These are phyloP conservation scores for Heliconius hewitsoni DNA, from an alignment of 1,140 invertebrate species.

Conservation along the genomic window DNA sequence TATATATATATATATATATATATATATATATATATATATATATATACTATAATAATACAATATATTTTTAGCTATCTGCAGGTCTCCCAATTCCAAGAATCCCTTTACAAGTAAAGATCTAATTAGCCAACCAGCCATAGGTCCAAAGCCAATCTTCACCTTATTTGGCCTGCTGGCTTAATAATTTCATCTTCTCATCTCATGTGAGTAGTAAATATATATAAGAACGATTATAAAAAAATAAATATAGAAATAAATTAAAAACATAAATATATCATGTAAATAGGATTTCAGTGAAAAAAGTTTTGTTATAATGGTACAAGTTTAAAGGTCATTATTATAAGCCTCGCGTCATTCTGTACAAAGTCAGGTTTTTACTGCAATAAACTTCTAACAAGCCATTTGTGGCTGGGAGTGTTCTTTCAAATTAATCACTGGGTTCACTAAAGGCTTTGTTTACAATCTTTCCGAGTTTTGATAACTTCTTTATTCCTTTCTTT, in stretches of 20 bases:
- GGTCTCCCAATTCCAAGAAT: too few species aligned
- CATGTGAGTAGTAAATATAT: too few species aligned
- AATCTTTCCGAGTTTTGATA: constrained; percentile 39
- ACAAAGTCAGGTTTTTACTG: constrained; percentile 47
- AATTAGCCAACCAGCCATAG: too few species aligned
- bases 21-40: too few species aligned
- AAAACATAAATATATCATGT: constrained; percentile 17
- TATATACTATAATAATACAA: too few species aligned
- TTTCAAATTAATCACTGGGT: constrained; percentile 45
- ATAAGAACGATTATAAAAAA: not conserved
- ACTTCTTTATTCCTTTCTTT: constrained; percentile 33
- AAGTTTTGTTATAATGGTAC: constrained; percentile 41
- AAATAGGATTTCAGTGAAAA: constrained; percentile 20
- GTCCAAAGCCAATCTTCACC: too few species aligned
- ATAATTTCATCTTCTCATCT: too few species aligned
- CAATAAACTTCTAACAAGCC: constrained; percentile 50
- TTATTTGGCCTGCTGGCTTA: too few species aligned
- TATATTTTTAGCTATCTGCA: too few species aligned
- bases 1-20: not conserved
- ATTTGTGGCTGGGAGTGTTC: constrained; percentile 44
- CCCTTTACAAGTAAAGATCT: too few species aligned
- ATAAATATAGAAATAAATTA: constrained; percentile 15
- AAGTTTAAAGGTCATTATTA: constrained; percentile 48
- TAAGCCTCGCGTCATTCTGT: constrained; percentile 47
- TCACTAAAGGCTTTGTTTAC: constrained; percentile 40